Conservation (phyloP, 2,113 vertebrate genomes). For the Paracanthobrama guichenoti region DNA sequence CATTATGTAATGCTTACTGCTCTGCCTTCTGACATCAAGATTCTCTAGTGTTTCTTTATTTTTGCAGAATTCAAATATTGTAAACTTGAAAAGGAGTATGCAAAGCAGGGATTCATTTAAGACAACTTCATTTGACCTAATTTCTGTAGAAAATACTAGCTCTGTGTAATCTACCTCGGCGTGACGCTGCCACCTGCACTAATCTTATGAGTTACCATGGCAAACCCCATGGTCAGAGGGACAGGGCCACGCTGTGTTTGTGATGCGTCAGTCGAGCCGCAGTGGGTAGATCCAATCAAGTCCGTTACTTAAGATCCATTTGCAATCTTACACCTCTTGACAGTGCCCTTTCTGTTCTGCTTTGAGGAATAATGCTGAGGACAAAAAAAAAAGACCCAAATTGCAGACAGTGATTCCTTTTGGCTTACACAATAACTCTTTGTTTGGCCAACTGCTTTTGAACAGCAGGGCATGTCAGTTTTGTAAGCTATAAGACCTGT, state of each 20-base stretch:
- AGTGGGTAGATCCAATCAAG: slow-evolving; percentile 12
- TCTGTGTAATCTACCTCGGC: slow-evolving; percentile 6
- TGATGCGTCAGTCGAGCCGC: slow-evolving; percentile 13
- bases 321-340: slow-evolving; percentile 40
- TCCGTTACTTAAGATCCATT: slow-evolving; percentile 43
- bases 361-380: neutral
- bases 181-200: slow-evolving; percentile 19
- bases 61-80: neutral
- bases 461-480: neutral
- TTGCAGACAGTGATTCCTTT: slow-evolving; percentile 31
- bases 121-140: neutral
- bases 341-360: neutral
- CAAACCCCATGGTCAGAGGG: slow-evolving; percentile 38
- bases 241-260: slow-evolving; percentile 19
- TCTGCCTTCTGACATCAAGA: slow-evolving; percentile 4
- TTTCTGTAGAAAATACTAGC: slow-evolving; percentile 4
- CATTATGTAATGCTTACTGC: neutral
- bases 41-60: neutral
- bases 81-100: neutral
- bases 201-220: slow-evolving; percentile 54
- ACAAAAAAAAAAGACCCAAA: slow-evolving; percentile 13
- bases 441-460: neutral
- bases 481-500: slow-evolving; percentile 12
- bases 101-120: neutral
- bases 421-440: neutral